Evolutionary conservation across 2,888 invertebrate genomes (phyloP).

Genomic region (Desoria tigrina): DNA sequence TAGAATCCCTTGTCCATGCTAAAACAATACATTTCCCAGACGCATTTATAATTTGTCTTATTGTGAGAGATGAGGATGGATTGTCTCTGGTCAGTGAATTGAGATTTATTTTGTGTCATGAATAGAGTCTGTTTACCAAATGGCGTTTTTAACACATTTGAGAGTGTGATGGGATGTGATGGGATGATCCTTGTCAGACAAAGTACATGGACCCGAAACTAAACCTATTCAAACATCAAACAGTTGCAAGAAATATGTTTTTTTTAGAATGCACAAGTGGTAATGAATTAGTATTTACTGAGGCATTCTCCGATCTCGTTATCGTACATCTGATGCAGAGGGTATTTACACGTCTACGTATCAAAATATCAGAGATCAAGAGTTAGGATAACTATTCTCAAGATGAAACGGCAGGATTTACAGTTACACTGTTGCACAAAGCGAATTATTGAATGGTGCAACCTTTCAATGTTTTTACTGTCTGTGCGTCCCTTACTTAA

Average conservation of each 20-base stretch:
- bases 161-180: conserved; percentile 39
- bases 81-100: no score
- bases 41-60: neutral
- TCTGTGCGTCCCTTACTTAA: no score
- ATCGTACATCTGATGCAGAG: conserved; percentile 48
- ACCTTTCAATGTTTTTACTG: no score
- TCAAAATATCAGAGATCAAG: neutral
- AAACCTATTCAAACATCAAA: conserved; percentile 17
- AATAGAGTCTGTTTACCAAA: no score
- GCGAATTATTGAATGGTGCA: no score
- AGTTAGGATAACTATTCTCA: no score
- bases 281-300: conserved; percentile 10
- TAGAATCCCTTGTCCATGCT: conserved; percentile 35
- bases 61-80: no score
- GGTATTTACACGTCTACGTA: conserved; percentile 35
- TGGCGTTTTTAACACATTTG: conserved; percentile 41
- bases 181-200: conserved; percentile 23
- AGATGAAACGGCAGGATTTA: no score
- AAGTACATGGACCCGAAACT: conserved; percentile 47
- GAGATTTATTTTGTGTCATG: neutral
- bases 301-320: conserved; percentile 43
- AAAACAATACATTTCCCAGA: neutral
- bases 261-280: no score
- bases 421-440: no score
- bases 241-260: no score